These are phyloP conservation scores for Colistium nudipinnis DNA, from an alignment of 2,113 vertebrate species.

Conservation along the genomic window DNA sequence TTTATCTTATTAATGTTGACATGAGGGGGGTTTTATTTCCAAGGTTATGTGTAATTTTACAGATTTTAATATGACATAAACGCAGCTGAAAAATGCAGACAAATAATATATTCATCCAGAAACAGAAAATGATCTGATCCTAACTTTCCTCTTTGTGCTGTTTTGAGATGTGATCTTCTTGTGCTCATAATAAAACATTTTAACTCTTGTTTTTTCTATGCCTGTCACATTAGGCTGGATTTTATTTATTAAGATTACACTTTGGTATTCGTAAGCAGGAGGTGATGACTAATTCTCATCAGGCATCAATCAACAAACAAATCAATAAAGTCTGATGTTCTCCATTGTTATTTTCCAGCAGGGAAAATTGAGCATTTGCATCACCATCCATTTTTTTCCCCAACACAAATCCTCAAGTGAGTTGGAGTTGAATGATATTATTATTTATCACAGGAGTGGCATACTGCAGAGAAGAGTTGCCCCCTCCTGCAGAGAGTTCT, in stretches of 20 bases:
- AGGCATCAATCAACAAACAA: constrained; percentile 7
- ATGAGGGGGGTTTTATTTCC: not conserved
- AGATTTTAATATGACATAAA: not conserved
- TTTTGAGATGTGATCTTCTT: not conserved
- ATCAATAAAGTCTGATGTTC: not conserved
- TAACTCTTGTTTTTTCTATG: constrained; percentile 1
- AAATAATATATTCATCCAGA: too few relatives aligned
- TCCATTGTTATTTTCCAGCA: constrained; percentile 3
- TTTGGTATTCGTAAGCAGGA: constrained; percentile 4
- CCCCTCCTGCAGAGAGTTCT: constrained; percentile 19
- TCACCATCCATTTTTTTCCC: constrained; percentile 5
- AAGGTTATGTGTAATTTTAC: not conserved
- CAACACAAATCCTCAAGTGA: constrained; percentile 17
- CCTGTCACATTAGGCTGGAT: constrained; percentile 15
- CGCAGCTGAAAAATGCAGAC: not conserved
- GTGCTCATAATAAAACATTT: constrained; percentile 1
- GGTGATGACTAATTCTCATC: not conserved
- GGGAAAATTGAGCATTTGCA: not conserved
- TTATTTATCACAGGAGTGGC: constrained; percentile 36
- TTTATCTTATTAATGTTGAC: not conserved
- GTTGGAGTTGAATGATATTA: constrained; percentile 28
- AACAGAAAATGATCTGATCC: not conserved
- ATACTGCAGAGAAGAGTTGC: constrained; percentile 10
- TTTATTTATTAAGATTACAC: constrained; percentile 4
- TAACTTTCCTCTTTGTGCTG: not conserved